These are phyloP conservation scores for Poliocrania exsul DNA, from an alignment of 2,797 vertebrate genomes.

Conservation along the genomic window DNA sequence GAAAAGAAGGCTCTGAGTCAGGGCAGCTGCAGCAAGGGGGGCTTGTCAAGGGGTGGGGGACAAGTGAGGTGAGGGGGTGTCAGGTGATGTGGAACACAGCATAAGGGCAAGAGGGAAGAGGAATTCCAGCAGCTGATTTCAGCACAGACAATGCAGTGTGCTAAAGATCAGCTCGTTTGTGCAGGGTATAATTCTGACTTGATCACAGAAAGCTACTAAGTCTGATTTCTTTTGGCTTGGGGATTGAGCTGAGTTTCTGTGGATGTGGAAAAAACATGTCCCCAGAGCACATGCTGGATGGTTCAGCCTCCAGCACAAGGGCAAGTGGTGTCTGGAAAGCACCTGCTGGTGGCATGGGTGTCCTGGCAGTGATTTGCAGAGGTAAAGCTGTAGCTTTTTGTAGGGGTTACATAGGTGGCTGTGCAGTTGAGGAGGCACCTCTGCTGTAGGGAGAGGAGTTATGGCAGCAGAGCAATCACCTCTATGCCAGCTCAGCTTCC, in stretches of 20 bases:
- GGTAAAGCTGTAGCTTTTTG: neutral
- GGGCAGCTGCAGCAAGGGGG: neutral
- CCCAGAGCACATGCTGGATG: fast-evolving
- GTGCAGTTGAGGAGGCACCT: neutral
- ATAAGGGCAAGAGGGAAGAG: neutral
- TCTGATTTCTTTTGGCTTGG: neutral
- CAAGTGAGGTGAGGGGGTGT: neutral
- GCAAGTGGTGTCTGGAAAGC: fast-evolving
- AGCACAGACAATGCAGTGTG: neutral
- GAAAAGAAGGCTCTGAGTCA: neutral
- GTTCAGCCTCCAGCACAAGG: neutral
- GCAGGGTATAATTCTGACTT: neutral
- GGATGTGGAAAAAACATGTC: neutral
- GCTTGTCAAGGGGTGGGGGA: fast-evolving
- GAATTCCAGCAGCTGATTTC: fast-evolving
- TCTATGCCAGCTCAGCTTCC: neutral
- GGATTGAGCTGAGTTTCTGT: neutral
- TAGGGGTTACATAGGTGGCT: neutral
- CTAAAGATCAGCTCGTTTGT: neutral
- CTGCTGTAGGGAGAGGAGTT: neutral
- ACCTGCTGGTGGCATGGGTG: fast-evolving
- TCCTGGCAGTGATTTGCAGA: neutral
- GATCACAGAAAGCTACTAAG: neutral
- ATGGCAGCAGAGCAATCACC: fast-evolving
- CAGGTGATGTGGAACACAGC: neutral